Percentiles rank a stretch among this genome's conserved stretches.
These are phyloP conservation scores for Echinarachnius parma DNA, from an alignment of 53 echinoderm and acorn worm species.

Conservation along the genomic window DNA sequence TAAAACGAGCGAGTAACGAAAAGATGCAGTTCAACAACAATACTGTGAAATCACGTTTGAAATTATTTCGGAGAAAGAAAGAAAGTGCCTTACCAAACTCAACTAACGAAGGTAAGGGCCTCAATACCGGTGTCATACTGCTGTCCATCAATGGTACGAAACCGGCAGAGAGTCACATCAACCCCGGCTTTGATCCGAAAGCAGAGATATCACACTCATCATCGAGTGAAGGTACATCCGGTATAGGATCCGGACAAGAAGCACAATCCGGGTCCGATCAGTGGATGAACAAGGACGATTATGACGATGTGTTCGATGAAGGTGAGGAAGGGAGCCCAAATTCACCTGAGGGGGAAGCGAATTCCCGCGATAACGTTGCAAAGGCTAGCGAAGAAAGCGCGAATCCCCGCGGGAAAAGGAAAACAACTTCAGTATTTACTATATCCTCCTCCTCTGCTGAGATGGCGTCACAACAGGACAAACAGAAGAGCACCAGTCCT, in stretches of 20 bases:
- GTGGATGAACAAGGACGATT: no score
- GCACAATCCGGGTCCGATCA: no score
- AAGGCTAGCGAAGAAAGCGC: neutral
- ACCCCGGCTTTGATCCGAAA: slow-evolving; percentile 18
- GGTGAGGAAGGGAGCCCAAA: neutral
- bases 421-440: no score
- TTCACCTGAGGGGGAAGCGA: neutral
- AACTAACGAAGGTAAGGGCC: neutral
- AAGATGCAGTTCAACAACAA: no score
- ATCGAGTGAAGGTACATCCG: slow-evolving; percentile 10
- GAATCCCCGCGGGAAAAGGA: no score
- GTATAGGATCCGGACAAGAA: no score
- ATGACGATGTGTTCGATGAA: no score
- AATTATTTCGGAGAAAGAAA: slow-evolving; percentile 6
- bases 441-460: no score
- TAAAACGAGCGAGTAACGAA: slow-evolving; percentile 21
- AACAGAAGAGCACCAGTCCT: no score
- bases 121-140: slow-evolving; percentile 20
- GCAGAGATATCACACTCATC: slow-evolving; percentile 7
- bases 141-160: neutral
- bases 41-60: no score
- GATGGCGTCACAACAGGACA: no score
- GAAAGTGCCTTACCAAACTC: neutral
- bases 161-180: slow-evolving; percentile 13
- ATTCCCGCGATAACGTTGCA: neutral